phyloP scores from a whole-genome alignment of 1,140 invertebrate genomes.

The Cydia fagiglandana region DNA sequence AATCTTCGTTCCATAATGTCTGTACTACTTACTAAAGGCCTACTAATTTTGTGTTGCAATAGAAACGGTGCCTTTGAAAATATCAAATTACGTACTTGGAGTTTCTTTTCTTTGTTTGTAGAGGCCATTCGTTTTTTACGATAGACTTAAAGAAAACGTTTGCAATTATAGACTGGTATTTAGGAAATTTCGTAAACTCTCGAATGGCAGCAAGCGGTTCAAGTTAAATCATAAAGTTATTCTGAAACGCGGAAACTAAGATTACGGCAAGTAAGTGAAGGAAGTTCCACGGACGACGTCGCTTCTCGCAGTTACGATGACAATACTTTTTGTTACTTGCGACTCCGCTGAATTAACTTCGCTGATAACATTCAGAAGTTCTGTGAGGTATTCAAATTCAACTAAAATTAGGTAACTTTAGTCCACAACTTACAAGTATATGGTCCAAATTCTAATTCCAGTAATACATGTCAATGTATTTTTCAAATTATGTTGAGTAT shows the following conservation, averaged over 20 bases:
- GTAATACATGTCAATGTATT: no score
- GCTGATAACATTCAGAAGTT: background rate
- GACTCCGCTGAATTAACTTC: background rate
- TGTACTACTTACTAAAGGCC: background rate
- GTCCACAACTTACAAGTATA: no score
- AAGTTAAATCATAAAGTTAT: background rate
- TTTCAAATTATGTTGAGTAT: no score
- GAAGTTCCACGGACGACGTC: background rate
- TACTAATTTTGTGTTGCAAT: constrained; percentile 10
- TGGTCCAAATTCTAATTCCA: no score
- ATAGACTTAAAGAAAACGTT: background rate
- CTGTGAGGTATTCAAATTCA: background rate
- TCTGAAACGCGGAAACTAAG: constrained; percentile 1
- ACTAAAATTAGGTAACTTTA: no score
- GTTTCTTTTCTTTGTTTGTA: background rate
- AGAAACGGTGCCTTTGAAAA: background rate
- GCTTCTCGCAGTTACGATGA: background rate
- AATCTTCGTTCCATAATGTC: background rate
- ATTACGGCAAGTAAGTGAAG: constrained; percentile 1
- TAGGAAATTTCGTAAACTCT: background rate
- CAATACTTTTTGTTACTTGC: constrained; percentile 1
- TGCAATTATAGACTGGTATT: background rate
- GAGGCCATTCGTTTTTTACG: background rate
- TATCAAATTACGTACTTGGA: background rate
- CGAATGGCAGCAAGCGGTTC: background rate